A percentile compares a stretch with the other conserved stretches of the same genome.
Evolutionary conservation across 2,888 invertebrate species (phyloP).

Genomic region (Plagodis pulveraria): DNA sequence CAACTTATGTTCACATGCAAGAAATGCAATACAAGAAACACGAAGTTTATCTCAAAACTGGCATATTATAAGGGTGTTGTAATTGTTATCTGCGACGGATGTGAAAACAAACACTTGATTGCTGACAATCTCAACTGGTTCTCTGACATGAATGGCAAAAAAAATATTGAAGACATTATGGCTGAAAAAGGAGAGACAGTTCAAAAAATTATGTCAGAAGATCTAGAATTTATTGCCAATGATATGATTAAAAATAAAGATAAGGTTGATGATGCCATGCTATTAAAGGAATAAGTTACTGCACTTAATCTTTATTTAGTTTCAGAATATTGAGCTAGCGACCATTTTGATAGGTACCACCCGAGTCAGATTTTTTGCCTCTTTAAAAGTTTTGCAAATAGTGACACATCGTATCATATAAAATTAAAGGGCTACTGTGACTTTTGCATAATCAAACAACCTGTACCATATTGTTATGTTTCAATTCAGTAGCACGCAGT

Average conservation of each 20-base stretch:
- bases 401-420: no score
- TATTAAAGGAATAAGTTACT: slow-evolving; percentile 36
- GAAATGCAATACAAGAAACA: slow-evolving; percentile 91
- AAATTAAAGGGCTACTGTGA: no score
- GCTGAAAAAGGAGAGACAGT: slow-evolving; percentile 95
- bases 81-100: slow-evolving; percentile 95
- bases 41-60: slow-evolving; percentile 92
- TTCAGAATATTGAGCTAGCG: no score
- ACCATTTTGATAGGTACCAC: no score
- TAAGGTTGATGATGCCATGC: slow-evolving; percentile 42
- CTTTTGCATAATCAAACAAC: no score
- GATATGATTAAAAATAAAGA: slow-evolving; percentile 58
- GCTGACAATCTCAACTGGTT: slow-evolving; percentile 99
- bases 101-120: slow-evolving; percentile 95
- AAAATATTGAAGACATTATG: slow-evolving; percentile 96
- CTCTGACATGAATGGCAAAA: slow-evolving; percentile 89
- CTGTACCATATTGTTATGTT: no score
- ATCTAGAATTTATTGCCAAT: slow-evolving; percentile 77
- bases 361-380: no score
- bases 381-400: no score
- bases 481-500: no score
- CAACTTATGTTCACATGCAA: slow-evolving; percentile 95
- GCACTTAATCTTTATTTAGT: slow-evolving; percentile 12
- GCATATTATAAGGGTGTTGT: slow-evolving; percentile 96
- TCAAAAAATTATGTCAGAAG: slow-evolving; percentile 77